Conservation (phyloP, 2,113 vertebrate genomes). For the Ramphastos sulfuratus region DNA sequence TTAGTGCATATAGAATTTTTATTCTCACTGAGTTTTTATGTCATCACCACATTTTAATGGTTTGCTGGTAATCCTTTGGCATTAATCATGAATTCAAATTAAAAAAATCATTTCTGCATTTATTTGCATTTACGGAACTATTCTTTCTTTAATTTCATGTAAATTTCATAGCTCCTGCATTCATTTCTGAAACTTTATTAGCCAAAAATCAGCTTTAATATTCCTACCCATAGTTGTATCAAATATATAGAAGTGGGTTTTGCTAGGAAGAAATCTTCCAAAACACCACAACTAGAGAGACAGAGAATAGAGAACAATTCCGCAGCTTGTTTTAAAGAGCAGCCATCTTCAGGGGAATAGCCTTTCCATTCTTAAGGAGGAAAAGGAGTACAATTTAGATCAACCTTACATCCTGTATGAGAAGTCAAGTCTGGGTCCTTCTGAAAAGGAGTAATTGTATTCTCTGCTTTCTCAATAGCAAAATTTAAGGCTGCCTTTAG, state of each 20-base stretch:
- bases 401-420: background rate
- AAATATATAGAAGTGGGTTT: background rate
- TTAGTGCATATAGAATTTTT: constrained; percentile 58
- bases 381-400: background rate
- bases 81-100: constrained; percentile 76
- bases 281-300: background rate
- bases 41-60: constrained; percentile 70
- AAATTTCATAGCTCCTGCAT: constrained; percentile 73
- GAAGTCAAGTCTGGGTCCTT: background rate
- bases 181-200: constrained; percentile 63
- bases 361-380: background rate
- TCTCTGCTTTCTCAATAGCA: background rate
- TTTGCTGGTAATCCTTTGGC: constrained; percentile 69
- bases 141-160: constrained; percentile 78
- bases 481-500: background rate
- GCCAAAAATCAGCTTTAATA: constrained; percentile 65
- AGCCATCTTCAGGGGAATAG: background rate
- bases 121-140: constrained; percentile 78
- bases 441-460: background rate
- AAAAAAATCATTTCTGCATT: constrained; percentile 67
- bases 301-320: background rate
- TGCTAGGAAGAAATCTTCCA: background rate
- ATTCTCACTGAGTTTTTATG: constrained; percentile 69
- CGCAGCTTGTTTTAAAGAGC: background rate
- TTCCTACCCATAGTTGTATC: constrained; percentile 5